These are phyloP conservation scores for Platalea minor DNA, from an alignment of 2,797 vertebrate species.

Conservation along the genomic window DNA sequence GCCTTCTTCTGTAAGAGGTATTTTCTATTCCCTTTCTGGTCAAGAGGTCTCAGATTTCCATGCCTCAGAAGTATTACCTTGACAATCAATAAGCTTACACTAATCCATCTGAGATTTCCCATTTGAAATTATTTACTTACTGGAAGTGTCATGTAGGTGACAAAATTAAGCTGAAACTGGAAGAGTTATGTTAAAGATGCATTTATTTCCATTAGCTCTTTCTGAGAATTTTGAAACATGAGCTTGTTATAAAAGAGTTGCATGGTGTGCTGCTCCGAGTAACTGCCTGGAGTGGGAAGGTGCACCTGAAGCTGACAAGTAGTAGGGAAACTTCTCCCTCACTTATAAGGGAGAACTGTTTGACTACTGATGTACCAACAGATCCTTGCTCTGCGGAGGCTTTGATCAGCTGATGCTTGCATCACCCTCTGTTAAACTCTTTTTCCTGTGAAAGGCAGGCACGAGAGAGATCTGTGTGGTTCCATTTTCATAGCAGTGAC, in stretches of 20 bases:
- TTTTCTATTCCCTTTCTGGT: constrained; percentile 9
- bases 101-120: constrained; percentile 1
- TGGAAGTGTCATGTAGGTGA: background rate
- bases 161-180: constrained; percentile 3
- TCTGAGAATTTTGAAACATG: background rate
- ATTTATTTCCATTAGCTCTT: constrained; percentile 1
- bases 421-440: background rate
- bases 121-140: constrained; percentile 39
- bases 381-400: background rate
- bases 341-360: background rate
- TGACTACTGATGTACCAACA: background rate
- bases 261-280: background rate
- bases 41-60: constrained; percentile 44
- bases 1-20: background rate
- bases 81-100: background rate
- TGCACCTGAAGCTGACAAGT: background rate
- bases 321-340: background rate
- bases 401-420: background rate
- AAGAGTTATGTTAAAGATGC: background rate
- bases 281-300: background rate
- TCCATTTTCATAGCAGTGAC: background rate
- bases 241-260: background rate
- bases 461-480: background rate
- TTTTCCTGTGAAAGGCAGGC: background rate
- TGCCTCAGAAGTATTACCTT: background rate